A percentile compares a stretch with the other conserved stretches of the same genome.
Conservation (phyloP, 1,140 invertebrate genomes). For the Hetaerina americana region DNA sequence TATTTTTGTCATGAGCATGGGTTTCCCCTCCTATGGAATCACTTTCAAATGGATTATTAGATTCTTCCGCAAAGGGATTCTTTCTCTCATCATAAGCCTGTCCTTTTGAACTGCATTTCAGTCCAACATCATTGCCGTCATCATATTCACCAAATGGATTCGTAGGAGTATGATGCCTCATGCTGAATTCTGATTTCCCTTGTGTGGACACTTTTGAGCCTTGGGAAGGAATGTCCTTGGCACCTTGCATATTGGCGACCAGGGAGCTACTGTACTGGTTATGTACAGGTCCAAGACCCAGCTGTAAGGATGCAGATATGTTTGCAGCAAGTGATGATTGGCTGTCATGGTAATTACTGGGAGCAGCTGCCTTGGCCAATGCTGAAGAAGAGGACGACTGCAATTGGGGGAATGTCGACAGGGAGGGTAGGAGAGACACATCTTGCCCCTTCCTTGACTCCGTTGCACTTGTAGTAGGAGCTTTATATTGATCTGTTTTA, state of each 20-base stretch:
- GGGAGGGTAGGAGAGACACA: neutral
- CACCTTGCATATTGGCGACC: neutral
- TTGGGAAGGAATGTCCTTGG: neutral
- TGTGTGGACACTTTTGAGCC: neutral
- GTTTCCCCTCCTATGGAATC: too few species aligned
- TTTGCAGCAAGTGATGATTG: neutral
- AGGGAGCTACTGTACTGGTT: neutral
- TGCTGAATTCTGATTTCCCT: neutral
- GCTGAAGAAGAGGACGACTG: too few species aligned
- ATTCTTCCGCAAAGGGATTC: neutral
- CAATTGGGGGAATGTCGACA: too few species aligned
- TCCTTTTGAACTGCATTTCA: neutral
- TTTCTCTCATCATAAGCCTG: neutral
- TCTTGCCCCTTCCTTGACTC: neutral
- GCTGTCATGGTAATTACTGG: neutral
- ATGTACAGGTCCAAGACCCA: neutral
- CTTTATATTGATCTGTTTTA: neutral
- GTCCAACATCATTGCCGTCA: neutral
- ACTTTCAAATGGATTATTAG: neutral
- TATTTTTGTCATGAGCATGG: too few species aligned
- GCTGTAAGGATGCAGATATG: neutral
- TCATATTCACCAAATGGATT: neutral
- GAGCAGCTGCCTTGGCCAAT: neutral
- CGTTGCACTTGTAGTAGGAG: neutral
- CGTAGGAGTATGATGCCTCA: too few species aligned